phyloP scores from a whole-genome alignment of 2,888 invertebrate species.

The Molorchus minor region DNA sequence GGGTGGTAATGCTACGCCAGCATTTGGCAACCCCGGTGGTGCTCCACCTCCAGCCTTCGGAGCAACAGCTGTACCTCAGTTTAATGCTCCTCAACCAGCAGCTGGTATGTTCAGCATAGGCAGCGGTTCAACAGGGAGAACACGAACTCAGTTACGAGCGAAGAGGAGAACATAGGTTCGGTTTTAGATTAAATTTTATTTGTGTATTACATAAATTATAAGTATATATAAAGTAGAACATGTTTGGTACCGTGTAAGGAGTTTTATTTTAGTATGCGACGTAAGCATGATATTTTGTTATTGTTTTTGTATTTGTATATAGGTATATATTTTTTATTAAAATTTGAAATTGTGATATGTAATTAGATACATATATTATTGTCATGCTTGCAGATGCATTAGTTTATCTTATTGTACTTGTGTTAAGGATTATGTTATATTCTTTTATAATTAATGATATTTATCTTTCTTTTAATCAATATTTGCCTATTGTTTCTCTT shows the following conservation, averaged over 20 bases:
- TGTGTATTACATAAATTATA: constrained; percentile 15
- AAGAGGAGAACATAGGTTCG: constrained; percentile 47
- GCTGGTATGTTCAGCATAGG: constrained; percentile 64
- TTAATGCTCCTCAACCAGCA: constrained; percentile 9
- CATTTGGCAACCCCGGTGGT: constrained; percentile 36
- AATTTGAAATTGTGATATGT: constrained; percentile 37
- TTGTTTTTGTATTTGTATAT: constrained; percentile 37
- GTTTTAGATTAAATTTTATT: constrained; percentile 27
- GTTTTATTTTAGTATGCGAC: constrained; percentile 36
- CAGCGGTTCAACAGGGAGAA: constrained; percentile 59
- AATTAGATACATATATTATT: constrained; percentile 42
- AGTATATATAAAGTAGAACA: constrained; percentile 21
- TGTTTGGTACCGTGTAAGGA: constrained; percentile 20
- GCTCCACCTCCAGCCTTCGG: constrained; percentile 21
- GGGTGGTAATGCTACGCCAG: constrained; percentile 27
- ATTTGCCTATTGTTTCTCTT: constrained; percentile 6
- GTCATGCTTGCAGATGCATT: constrained; percentile 56
- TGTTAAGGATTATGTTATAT: constrained; percentile 16
- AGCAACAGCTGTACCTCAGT: constrained; percentile 7
- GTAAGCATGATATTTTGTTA: constrained; percentile 48
- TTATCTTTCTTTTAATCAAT: constrained; percentile 19
- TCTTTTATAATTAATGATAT: constrained; percentile 26
- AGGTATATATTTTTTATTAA: constrained; percentile 30
- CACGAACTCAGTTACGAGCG: constrained; percentile 56
- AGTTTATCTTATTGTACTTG: constrained; percentile 1